Evolutionary conservation across 2,888 invertebrate genomes (phyloP).

Genomic region (Teinopalpus imperialis): DNA sequence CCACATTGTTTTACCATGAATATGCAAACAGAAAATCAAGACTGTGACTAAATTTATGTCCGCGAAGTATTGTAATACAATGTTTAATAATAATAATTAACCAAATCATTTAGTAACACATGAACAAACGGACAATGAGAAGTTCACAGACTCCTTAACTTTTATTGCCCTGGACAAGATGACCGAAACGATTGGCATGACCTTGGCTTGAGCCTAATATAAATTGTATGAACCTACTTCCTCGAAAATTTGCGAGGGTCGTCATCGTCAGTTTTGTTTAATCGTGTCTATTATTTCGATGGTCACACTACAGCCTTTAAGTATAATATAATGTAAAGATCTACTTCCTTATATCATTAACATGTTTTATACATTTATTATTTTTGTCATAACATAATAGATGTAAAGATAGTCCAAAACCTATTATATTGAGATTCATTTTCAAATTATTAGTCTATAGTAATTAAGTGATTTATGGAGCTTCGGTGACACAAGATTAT

Average conservation of each 20-base stretch:
- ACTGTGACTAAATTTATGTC: slow-evolving; percentile 19
- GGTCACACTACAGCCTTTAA: slow-evolving; percentile 28
- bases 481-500: no score
- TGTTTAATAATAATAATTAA: no score
- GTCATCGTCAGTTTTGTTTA: slow-evolving; percentile 61
- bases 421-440: no score
- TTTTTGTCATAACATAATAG: slow-evolving; percentile 29
- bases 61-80: no score
- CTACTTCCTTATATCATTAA: slow-evolving; percentile 8
- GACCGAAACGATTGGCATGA: slow-evolving; percentile 70
- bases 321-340: slow-evolving; percentile 15
- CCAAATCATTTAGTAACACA: slow-evolving; percentile 22
- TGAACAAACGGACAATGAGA: slow-evolving; percentile 40
- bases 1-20: slow-evolving; percentile 70
- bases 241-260: slow-evolving; percentile 64
- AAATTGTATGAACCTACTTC: slow-evolving; percentile 76
- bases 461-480: no score
- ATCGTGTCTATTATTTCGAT: slow-evolving; percentile 49
- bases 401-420: no score
- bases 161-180: slow-evolving; percentile 73
- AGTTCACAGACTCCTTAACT: slow-evolving; percentile 56
- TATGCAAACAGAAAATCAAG: slow-evolving; percentile 60
- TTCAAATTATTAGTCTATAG: no score
- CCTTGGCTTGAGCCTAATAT: slow-evolving; percentile 77
- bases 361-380: slow-evolving; percentile 19